Evolutionary conservation across 2,797 vertebrate species (phyloP).

Genomic region (Kryptolebias ocellatus): DNA sequence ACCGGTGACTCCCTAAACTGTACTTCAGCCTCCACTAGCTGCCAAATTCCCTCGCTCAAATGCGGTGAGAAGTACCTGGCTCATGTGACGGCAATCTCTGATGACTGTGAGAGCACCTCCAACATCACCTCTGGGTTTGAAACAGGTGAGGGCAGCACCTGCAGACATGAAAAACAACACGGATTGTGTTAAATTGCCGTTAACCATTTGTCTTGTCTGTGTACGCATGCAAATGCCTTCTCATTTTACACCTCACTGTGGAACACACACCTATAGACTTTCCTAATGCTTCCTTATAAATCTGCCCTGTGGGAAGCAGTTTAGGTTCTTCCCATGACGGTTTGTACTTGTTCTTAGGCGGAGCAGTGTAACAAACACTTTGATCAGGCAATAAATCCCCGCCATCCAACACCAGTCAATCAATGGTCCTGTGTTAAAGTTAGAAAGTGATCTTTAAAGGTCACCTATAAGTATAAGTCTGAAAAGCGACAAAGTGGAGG

Average conservation of each 20-base stretch:
- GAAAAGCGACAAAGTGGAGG: slow-evolving; percentile 26
- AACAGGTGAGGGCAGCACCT: slow-evolving; percentile 73
- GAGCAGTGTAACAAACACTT: slow-evolving; percentile 34
- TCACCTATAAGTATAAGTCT: slow-evolving; percentile 19
- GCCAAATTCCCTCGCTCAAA: slow-evolving; percentile 66
- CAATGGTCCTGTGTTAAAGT: slow-evolving; percentile 46
- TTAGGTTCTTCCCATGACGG: slow-evolving; percentile 47
- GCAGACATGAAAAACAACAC: neutral
- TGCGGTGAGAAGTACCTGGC: slow-evolving; percentile 79
- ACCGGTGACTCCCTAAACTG: slow-evolving; percentile 67
- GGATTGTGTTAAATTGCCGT: neutral
- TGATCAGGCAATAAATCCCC: slow-evolving; percentile 17
- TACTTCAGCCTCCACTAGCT: slow-evolving; percentile 67
- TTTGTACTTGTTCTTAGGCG: slow-evolving; percentile 36
- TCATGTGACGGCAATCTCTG: slow-evolving; percentile 60
- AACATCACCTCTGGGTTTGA: slow-evolving; percentile 60
- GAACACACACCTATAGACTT: slow-evolving; percentile 13
- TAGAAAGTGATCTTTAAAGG: slow-evolving; percentile 50
- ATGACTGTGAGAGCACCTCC: slow-evolving; percentile 71
- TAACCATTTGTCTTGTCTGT: slow-evolving; percentile 1
- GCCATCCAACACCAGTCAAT: slow-evolving; percentile 52
- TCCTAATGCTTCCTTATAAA: slow-evolving; percentile 12
- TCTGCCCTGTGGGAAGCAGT: slow-evolving; percentile 39
- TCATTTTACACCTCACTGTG: slow-evolving; percentile 27
- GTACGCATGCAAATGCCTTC: neutral